Base-by-base conservation (phyloP, 1,140 invertebrate species). In the Tetramorium alpestre region DNA sequence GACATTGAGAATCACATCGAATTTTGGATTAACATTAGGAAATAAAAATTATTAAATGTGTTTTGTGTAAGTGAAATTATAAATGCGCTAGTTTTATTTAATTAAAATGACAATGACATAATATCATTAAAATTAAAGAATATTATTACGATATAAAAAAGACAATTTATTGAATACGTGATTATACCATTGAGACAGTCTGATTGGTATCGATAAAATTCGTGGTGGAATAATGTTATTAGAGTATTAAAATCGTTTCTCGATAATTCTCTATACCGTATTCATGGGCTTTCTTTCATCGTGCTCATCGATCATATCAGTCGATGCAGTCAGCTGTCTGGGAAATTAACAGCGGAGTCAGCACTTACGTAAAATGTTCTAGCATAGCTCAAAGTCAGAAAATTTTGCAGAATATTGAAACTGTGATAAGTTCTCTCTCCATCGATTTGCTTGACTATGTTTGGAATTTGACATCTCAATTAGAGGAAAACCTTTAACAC, bases 181-280 rank as follows among this genome's bases (percentile, higher is more conserved):
- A 13, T 33, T 33, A 69, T 16, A 16, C n/a, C 18, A 41, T 82
- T 47, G 16, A 13, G 8, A 38, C 38, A 11, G 1, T 82, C 4
- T 33, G 73, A 60, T 47, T 28, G 5, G 25, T 60, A 60, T 84
- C 28, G 69, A 38, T 75, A n/a, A 84, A 82, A 84, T 58, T 82
- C 8, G 51, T 28, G 8, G 11, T 11, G 8, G 22, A 49, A 84
- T 47, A 84, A 75, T 62, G 18, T 72, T 82, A 84, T 62, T 47
- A 47, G 6, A 73, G 25, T 62, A 75, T 84, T 75, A 73, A 84
- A 84, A 84, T 84, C 25, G 69, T 75, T 84, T 82, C 51, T 73
- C 80, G 67, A 82, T 82, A 73, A 82, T 82, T 58, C 54, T 28
- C 38, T 5, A n/a, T 6, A 16, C 5, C 18, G 38, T 70, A 72